Conservation (phyloP, 35 echinoderm and acorn worm species). For the Amphiura filiformis region DNA sequence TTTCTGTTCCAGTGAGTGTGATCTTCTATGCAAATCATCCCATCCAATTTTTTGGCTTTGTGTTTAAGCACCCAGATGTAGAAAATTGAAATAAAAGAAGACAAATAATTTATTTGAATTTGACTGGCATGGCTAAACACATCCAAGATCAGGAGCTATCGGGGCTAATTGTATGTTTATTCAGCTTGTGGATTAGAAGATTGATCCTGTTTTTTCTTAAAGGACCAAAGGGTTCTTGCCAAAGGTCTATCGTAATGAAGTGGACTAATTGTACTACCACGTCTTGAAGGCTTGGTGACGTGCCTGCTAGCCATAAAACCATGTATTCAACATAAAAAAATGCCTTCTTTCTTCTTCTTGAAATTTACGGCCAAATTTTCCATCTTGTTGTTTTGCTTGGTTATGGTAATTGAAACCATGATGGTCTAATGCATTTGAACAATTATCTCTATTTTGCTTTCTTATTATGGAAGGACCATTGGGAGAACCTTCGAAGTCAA, state of each 20-base stretch:
- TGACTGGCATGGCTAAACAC: not conserved
- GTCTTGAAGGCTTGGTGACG: not conserved
- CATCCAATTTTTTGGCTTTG: not conserved
- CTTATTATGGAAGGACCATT: not conserved
- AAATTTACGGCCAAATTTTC: not conserved
- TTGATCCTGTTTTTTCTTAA: not conserved
- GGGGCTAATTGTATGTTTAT: not conserved
- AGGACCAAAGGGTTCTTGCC: not conserved
- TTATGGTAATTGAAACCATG: not conserved
- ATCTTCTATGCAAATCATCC: too few relatives aligned
- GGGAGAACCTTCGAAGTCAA: not conserved
- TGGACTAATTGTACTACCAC: not conserved
- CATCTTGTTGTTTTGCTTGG: not conserved
- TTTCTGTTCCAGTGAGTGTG: too few relatives aligned
- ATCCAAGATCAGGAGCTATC: not conserved
- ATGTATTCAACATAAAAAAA: not conserved
- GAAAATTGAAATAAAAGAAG: not conserved
- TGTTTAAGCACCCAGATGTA: not conserved
- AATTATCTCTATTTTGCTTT: not conserved
- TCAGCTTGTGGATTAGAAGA: not conserved
- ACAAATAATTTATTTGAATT: not conserved
- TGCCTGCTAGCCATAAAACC: not conserved
- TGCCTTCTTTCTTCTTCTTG: not conserved
- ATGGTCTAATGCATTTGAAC: not conserved
- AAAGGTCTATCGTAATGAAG: not conserved